These are phyloP conservation scores for Hemicordylus capensis DNA, from an alignment of 2,113 vertebrate species.

Conservation along the genomic window DNA sequence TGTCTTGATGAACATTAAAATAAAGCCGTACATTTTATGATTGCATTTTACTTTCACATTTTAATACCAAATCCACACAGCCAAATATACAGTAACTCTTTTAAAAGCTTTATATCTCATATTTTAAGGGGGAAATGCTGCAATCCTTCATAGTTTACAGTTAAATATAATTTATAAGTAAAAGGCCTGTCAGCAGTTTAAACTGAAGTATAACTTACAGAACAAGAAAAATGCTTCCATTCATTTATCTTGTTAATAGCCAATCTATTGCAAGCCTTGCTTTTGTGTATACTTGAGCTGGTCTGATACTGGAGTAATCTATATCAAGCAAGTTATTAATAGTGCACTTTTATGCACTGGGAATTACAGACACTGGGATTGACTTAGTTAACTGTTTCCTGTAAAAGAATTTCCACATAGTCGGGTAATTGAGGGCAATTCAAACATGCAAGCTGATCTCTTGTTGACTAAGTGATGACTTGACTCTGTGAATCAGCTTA, in stretches of 20 bases:
- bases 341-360: background rate
- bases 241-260: conserved; percentile 14
- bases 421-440: conserved; percentile 26
- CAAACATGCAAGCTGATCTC: background rate
- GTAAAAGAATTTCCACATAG: conserved; percentile 31
- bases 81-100: conserved; percentile 17
- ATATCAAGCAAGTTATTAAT: background rate
- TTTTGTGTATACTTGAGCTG: background rate
- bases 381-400: conserved; percentile 17
- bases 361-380: conserved; percentile 3
- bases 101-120: conserved; percentile 44
- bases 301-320: background rate
- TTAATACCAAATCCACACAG: conserved; percentile 43
- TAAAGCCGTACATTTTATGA: conserved; percentile 33
- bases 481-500: background rate
- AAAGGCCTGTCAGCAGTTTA: conserved; percentile 40
- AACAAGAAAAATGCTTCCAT: conserved; percentile 16
- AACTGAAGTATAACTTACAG: conserved; percentile 31
- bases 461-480: background rate
- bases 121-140: conserved; percentile 36
- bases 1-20: conserved; percentile 54
- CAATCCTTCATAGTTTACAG: conserved; percentile 32
- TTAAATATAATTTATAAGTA: conserved; percentile 53
- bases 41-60: conserved; percentile 39
- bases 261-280: background rate